Evolutionary conservation across 2,888 invertebrate genomes (phyloP).

Genomic region (Platynereis dumerilii): DNA sequence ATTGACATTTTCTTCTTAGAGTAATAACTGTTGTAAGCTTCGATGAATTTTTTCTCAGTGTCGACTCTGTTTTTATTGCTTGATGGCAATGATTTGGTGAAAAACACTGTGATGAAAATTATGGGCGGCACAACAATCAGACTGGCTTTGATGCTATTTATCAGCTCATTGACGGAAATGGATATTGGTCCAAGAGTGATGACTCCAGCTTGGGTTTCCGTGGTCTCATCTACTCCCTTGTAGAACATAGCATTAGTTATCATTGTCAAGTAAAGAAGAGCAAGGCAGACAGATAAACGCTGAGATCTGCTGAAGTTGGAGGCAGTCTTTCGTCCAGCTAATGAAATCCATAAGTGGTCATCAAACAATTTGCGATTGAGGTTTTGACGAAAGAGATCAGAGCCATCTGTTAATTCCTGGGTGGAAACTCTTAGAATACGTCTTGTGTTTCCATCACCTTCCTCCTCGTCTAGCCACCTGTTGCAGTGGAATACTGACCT

Average conservation of each 20-base stretch:
- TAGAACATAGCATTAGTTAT: conserved; percentile 31
- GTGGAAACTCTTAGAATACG: conserved; percentile 2
- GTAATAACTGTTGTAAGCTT: too few species aligned
- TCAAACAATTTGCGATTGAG: not conserved
- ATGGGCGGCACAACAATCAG: conserved; percentile 42
- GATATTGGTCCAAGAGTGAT: conserved; percentile 1
- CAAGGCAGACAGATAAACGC: conserved; percentile 44
- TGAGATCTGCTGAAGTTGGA: conserved; percentile 63
- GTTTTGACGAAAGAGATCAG: not conserved
- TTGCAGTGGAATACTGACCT: conserved; percentile 6
- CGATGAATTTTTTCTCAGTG: not conserved
- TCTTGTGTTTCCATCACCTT: not conserved
- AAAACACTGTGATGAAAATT: conserved; percentile 40
- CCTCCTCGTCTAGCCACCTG: not conserved
- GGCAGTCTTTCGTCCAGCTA: not conserved
- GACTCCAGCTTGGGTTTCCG: not conserved
- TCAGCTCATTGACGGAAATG: not conserved
- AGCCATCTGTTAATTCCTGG: not conserved
- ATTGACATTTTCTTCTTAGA: not conserved
- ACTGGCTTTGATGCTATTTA: conserved; percentile 38
- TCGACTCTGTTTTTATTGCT: not conserved
- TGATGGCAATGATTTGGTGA: conserved; percentile 34
- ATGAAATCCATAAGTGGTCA: not conserved
- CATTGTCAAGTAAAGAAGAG: conserved; percentile 47
- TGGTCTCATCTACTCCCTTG: not conserved